These are phyloP conservation scores for Cynopterus brachyotis DNA, from an alignment of 2,113 vertebrate genomes.

Conservation along the genomic window DNA sequence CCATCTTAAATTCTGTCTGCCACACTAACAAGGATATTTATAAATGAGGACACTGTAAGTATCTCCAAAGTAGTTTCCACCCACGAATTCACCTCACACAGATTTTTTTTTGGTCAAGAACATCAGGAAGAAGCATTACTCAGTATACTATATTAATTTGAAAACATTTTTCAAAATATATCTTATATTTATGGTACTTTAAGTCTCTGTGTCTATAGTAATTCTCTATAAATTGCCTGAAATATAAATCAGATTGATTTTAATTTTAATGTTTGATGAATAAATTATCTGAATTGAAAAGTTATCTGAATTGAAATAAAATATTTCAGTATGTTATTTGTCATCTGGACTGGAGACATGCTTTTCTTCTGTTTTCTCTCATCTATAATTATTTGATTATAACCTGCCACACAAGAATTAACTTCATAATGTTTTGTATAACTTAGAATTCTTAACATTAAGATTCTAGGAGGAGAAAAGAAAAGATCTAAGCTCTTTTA, in stretches of 20 bases:
- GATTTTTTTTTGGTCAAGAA: not conserved
- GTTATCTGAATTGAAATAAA: slow-evolving; percentile 46
- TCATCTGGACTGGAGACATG: not conserved
- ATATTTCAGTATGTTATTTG: slow-evolving; percentile 45
- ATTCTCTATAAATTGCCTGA: slow-evolving; percentile 30
- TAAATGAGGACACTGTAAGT: not conserved
- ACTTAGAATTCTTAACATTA: not conserved
- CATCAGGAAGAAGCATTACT: not conserved
- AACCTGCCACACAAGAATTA: slow-evolving; percentile 16
- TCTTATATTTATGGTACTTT: not conserved
- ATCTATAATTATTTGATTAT: slow-evolving; percentile 41
- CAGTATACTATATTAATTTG: not conserved
- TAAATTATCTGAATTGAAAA: no score
- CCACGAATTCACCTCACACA: not conserved
- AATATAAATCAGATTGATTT: slow-evolving; percentile 39
- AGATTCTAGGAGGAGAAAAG: not conserved
- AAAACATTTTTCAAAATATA: not conserved
- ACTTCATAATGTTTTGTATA: not conserved
- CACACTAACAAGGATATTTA: not conserved
- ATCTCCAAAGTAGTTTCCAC: not conserved
- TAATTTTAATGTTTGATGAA: slow-evolving; percentile 44
- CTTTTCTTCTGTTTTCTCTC: slow-evolving; percentile 22
- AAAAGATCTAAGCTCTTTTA: slow-evolving; percentile 19
- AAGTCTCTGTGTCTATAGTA: not conserved
- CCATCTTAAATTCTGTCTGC: not conserved